Evolutionary conservation across 2,888 invertebrate species (phyloP).

Genomic region (Mesochorus sp.): DNA sequence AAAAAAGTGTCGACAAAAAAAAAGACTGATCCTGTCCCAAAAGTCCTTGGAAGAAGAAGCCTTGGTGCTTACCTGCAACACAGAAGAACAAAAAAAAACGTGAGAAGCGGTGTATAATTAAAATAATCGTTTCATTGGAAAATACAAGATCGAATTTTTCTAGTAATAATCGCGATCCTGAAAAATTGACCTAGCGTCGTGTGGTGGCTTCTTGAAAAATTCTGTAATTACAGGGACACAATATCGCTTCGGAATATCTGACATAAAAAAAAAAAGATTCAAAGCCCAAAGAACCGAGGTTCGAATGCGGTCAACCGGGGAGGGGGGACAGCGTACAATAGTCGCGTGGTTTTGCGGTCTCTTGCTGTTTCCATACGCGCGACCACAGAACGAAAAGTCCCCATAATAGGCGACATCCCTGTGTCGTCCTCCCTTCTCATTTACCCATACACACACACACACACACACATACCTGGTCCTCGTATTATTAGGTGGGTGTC

Average conservation of each 20-base stretch:
- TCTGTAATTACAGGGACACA: constrained; percentile 15
- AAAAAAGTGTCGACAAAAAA: constrained; percentile 15
- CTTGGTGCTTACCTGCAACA: constrained; percentile 63
- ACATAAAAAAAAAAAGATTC: constrained; percentile 37
- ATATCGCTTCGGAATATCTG: constrained; percentile 28
- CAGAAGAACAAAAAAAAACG: constrained; percentile 32
- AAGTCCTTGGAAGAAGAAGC: constrained; percentile 38
- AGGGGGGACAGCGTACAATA: constrained; percentile 37
- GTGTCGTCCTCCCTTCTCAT: constrained; percentile 27
- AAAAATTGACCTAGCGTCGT: constrained; percentile 20
- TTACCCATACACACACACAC: background rate
- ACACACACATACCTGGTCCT: constrained; percentile 9
- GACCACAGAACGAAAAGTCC: constrained; percentile 61
- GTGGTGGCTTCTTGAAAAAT: background rate
- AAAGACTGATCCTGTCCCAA: constrained; percentile 42
- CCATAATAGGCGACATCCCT: constrained; percentile 57
- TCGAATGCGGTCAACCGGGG: constrained; percentile 40
- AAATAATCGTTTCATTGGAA: constrained; percentile 46
- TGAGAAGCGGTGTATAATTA: constrained; percentile 44
- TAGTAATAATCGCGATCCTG: constrained; percentile 41
- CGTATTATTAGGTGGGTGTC: constrained; percentile 63
- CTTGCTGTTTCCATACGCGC: constrained; percentile 30
- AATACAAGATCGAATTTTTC: constrained; percentile 40
- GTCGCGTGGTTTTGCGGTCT: constrained; percentile 61
- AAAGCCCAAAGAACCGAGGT: constrained; percentile 44